These are phyloP conservation scores for Lophius piscatorius DNA, from an alignment of 2,113 vertebrate species.

Conservation along the genomic window DNA sequence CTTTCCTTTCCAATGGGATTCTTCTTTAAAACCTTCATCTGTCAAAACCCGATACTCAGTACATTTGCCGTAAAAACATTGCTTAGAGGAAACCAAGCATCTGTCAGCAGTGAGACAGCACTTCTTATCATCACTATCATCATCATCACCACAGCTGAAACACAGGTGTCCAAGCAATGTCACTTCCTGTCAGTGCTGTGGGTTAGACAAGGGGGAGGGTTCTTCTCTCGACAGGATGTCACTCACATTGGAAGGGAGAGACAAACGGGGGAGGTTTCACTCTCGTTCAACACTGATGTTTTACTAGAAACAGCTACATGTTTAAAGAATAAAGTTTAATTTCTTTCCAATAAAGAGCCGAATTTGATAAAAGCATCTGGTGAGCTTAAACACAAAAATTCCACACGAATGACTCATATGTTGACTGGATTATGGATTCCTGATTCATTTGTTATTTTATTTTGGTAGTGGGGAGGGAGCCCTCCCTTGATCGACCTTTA, in stretches of 20 bases:
- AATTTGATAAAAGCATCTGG: neutral
- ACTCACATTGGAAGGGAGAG: constrained; percentile 7
- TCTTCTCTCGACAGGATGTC: constrained; percentile 16
- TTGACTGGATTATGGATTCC: constrained; percentile 1
- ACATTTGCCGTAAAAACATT: constrained; percentile 25
- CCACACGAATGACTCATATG: constrained; percentile 39
- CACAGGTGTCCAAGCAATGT: constrained; percentile 47
- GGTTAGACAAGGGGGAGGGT: constrained; percentile 4
- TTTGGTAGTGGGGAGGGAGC: too few species aligned
- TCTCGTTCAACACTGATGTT: neutral
- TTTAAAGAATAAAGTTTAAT: neutral
- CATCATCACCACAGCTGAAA: constrained; percentile 34
- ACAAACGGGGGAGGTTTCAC: constrained; percentile 10
- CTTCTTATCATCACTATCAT: too few species aligned
- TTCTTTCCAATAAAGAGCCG: neutral
- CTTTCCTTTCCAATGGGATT: too few species aligned
- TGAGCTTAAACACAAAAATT: constrained; percentile 22
- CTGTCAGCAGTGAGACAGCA: constrained; percentile 16
- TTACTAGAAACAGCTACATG: constrained; percentile 34
- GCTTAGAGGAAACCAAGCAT: constrained; percentile 58
- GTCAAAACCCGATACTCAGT: too few species aligned
- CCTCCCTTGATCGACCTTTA: constrained; percentile 21
- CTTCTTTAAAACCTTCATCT: too few species aligned
- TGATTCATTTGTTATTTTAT: constrained; percentile 16
- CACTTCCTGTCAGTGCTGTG: constrained; percentile 68